These are phyloP conservation scores for Nycteola revayana DNA, from an alignment of 2,888 invertebrate species.

Conservation along the genomic window DNA sequence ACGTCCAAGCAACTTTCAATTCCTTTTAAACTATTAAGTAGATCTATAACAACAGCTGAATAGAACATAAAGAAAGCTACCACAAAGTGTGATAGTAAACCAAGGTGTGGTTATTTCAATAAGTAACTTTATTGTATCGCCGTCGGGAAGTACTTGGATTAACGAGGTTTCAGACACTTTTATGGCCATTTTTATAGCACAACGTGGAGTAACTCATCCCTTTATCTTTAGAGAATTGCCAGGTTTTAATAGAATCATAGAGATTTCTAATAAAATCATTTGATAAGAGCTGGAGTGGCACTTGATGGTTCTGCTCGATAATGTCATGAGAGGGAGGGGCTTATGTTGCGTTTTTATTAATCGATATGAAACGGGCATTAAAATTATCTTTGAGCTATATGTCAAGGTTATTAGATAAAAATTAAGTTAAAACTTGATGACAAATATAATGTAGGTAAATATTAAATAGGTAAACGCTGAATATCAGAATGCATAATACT, in stretches of 20 bases:
- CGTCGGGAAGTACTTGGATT: constrained; percentile 53
- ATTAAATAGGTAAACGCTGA: no score
- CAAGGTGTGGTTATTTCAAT: constrained; percentile 63
- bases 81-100: constrained; percentile 24
- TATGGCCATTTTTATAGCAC: constrained; percentile 55
- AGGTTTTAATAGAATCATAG: constrained; percentile 30
- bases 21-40: no score
- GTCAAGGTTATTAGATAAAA: not conserved
- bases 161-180: constrained; percentile 54
- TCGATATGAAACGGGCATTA: no score
- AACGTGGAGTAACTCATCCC: constrained; percentile 38
- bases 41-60: constrained; percentile 7
- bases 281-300: constrained; percentile 16
- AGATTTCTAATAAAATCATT: constrained; percentile 25
- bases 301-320: no score
- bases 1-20: no score
- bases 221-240: constrained; percentile 37
- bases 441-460: no score
- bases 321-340: no score
- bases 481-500: no score
- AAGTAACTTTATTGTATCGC: constrained; percentile 63
- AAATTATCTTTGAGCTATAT: no score
- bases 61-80: constrained; percentile 25
- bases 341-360: no score
- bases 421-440: no score